These are phyloP conservation scores for Phasianus colchicus DNA, from an alignment of 2,113 vertebrate genomes.

Conservation along the genomic window DNA sequence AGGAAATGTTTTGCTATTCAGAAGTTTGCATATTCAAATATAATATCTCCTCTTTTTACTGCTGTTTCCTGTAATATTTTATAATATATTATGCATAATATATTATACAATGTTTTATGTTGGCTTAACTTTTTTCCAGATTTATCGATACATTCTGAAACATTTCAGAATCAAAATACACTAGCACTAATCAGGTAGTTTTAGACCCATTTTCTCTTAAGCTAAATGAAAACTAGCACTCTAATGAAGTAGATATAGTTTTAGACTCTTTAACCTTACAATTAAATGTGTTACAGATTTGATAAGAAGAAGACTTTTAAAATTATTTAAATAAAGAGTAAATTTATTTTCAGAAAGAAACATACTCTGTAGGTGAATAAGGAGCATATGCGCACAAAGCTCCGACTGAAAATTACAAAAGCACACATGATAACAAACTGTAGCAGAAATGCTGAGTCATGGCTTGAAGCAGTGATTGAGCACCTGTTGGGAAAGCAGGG, in stretches of 20 bases:
- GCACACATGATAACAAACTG: rapidly evolving
- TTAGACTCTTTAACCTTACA: not conserved
- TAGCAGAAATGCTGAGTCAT: too few relatives aligned
- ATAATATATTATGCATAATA: not conserved
- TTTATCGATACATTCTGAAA: not conserved
- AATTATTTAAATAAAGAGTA: not conserved
- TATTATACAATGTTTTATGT: not conserved
- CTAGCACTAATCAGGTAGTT: not conserved
- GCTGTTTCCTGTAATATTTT: not conserved
- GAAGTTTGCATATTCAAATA: not conserved
- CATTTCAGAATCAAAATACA: not conserved
- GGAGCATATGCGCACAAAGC: not conserved
- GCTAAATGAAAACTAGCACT: not conserved
- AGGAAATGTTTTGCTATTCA: not conserved
- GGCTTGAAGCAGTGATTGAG: too few relatives aligned
- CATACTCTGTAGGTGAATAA: not conserved
- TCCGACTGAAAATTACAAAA: not conserved
- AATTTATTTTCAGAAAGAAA: not conserved
- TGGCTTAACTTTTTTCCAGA: not conserved
- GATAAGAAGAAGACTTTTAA: not conserved
- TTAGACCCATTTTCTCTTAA: not conserved
- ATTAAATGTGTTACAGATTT: not conserved
- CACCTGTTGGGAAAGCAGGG: too few relatives aligned
- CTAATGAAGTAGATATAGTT: not conserved
- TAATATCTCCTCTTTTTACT: not conserved